phyloP scores from a whole-genome alignment of 2,888 invertebrate genomes.

The Gonocerus acuteangulatus region DNA sequence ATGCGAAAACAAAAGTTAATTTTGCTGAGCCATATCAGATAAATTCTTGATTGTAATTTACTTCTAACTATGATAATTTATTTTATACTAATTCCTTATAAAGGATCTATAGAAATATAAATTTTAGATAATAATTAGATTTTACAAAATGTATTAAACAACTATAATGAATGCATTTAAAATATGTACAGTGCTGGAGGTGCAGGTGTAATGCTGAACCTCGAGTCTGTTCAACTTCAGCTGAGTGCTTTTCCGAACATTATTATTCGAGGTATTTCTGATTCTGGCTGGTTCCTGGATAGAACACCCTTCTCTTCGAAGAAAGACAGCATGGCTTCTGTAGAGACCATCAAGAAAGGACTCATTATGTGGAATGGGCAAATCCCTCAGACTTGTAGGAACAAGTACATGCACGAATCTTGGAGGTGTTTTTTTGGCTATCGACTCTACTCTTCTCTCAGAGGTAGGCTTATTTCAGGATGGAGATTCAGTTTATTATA shows the following conservation, averaged over 20 bases:
- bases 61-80: too few species aligned
- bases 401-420: conserved; percentile 61
- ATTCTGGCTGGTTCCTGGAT: conserved; percentile 93
- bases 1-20: too few species aligned
- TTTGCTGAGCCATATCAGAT: too few species aligned
- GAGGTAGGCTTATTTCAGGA: conserved; percentile 50
- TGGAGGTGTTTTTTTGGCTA: conserved; percentile 93
- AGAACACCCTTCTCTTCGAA: conserved; percentile 65
- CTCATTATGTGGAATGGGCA: conserved; percentile 72
- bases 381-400: conserved; percentile 68
- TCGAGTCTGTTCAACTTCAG: conserved; percentile 69
- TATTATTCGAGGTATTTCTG: conserved; percentile 74
- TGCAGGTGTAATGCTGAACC: conserved; percentile 84
- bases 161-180: too few species aligned
- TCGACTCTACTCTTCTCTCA: conserved; percentile 73
- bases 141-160: too few species aligned
- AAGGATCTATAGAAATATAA: too few species aligned
- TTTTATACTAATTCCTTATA: too few species aligned
- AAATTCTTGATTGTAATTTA: too few species aligned
- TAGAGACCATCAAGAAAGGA: conserved; percentile 63
- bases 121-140: too few species aligned
- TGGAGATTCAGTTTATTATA: background rate
- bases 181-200: conserved; percentile 90
- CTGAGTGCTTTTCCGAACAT: conserved; percentile 57
- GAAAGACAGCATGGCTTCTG: conserved; percentile 50